A percentile compares a stretch with the other conserved stretches of the same genome.
phyloP scores from a whole-genome alignment of 2,113 vertebrate genomes.

The Xiphorhynchus elegans region DNA sequence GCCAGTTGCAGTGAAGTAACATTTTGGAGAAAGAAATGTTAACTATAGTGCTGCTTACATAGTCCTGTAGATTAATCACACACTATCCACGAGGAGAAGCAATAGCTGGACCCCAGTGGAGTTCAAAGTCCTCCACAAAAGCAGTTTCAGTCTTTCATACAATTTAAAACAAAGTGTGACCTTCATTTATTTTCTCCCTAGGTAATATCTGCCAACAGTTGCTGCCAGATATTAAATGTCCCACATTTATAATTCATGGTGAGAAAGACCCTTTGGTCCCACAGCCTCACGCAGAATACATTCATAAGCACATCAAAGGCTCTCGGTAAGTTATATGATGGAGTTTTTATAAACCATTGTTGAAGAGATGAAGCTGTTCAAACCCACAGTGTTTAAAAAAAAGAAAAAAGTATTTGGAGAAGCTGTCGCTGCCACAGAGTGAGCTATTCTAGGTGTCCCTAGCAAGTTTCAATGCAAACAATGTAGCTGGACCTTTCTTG shows the following conservation, averaged over 20 bases:
- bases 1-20: neutral
- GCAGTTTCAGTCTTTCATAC: neutral
- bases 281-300: constrained; percentile 80
- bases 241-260: constrained; percentile 89
- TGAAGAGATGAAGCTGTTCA: neutral
- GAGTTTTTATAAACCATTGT: neutral
- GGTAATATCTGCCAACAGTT: constrained; percentile 87
- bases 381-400: neutral
- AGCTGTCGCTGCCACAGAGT: neutral
- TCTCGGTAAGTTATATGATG: constrained; percentile 78
- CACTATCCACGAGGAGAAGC: neutral
- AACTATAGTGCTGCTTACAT: neutral
- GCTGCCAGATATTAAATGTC: constrained; percentile 83
- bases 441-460: neutral
- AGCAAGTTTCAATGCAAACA: neutral
- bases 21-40: neutral
- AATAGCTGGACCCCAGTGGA: neutral
- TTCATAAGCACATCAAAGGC: constrained; percentile 81
- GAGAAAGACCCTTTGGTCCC: constrained; percentile 89
- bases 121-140: neutral
- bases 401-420: neutral
- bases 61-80: neutral
- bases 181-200: constrained; percentile 58
- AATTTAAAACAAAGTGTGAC: neutral
- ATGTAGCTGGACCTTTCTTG: neutral